Evolutionary conservation across 1,140 invertebrate genomes (phyloP).

Genomic region (Hirudo medicinalis): DNA sequence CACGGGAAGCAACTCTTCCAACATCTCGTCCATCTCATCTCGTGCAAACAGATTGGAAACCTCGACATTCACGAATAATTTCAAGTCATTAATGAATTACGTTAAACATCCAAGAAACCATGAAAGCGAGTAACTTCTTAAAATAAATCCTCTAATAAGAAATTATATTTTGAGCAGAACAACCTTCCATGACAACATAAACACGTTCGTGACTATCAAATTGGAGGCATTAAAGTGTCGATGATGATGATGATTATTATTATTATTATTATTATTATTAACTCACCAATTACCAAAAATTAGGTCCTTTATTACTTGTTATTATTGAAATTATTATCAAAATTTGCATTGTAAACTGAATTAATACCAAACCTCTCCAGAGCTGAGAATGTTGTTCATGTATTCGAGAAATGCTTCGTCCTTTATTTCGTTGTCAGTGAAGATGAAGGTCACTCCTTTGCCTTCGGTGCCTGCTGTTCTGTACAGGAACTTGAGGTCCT

Average conservation of each 20-base stretch:
- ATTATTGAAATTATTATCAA: too few relatives aligned
- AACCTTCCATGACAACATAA: too few relatives aligned
- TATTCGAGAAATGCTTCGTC: slow-evolving; percentile 94
- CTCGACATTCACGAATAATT: slow-evolving; percentile 24
- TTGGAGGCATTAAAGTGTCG: background rate
- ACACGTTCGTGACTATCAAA: too few relatives aligned
- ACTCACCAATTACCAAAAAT: too few relatives aligned
- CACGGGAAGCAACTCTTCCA: slow-evolving; percentile 74
- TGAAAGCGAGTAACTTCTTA: too few relatives aligned
- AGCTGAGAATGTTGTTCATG: slow-evolving; percentile 85
- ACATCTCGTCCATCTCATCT: slow-evolving; percentile 87
- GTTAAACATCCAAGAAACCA: background rate
- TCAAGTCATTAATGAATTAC: too few relatives aligned
- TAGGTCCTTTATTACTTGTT: too few relatives aligned
- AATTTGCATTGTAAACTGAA: too few relatives aligned
- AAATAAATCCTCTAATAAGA: too few relatives aligned
- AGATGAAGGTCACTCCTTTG: slow-evolving; percentile 91
- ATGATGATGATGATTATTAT: background rate
- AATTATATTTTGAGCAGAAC: too few relatives aligned
- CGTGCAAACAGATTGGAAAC: slow-evolving; percentile 83
- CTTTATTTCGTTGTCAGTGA: slow-evolving; percentile 92
- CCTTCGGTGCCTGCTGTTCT: slow-evolving; percentile 79
- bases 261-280: too few relatives aligned
- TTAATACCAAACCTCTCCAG: slow-evolving; percentile 49
- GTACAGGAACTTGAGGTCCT: slow-evolving; percentile 83